Percentiles rank a stretch among this genome's conserved stretches.
phyloP scores from a whole-genome alignment of 53 echinoderm and acorn worm genomes.

The Arbacia lixula region DNA sequence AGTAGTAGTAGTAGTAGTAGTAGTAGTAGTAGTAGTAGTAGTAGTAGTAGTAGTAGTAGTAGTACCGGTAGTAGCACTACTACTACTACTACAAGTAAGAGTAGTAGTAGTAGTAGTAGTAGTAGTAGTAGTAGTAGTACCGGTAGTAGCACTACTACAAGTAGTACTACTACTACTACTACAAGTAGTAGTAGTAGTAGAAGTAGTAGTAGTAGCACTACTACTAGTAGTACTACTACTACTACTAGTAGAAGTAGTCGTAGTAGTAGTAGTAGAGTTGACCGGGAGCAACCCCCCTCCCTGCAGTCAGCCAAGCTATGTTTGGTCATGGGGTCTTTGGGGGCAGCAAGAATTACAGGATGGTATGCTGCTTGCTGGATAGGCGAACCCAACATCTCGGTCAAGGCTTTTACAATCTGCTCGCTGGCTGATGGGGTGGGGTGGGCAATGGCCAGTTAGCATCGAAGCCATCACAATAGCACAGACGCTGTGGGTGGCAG shows the following conservation, averaged over 20 bases:
- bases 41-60: too few species aligned
- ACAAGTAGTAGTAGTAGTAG: neutral
- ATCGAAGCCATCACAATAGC: too few species aligned
- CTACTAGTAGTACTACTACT: too few species aligned
- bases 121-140: too few species aligned
- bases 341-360: constrained; percentile 13
- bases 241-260: too few species aligned
- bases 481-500: too few species aligned
- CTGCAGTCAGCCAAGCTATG: constrained; percentile 17
- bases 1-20: constrained; percentile 2
- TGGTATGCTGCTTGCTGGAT: constrained; percentile 34
- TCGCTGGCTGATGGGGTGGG: too few species aligned
- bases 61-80: too few species aligned
- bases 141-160: too few species aligned
- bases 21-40: constrained; percentile 5
- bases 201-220: constrained; percentile 1
- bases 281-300: constrained; percentile 45
- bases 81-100: too few species aligned
- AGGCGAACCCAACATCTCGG: constrained; percentile 28
- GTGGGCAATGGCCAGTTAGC: too few species aligned
- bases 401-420: constrained; percentile 15
- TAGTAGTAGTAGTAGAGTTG: constrained; percentile 18
- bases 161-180: neutral
- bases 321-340: constrained; percentile 48
- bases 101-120: too few species aligned